Base-by-base conservation (phyloP, 2,888 invertebrate genomes). In the Stenodera caucasica region DNA sequence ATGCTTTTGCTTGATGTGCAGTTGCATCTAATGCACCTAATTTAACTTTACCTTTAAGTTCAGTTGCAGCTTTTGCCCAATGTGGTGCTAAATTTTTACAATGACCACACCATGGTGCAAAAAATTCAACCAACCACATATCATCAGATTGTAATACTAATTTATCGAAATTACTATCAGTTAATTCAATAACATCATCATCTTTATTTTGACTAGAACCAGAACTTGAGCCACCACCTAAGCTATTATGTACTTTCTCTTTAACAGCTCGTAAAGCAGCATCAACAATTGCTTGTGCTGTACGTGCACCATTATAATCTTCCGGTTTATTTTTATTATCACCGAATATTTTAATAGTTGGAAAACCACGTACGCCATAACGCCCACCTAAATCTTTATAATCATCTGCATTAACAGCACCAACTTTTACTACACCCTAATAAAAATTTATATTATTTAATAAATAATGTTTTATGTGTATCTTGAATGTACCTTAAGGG, bases 61-160 rank as follows among this genome's bases (percentile, higher is more conserved):
- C 91, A 53, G 89, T 84, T 15, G 99, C 98, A 1, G 99, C 99
- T 76, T 91, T 88, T 11, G 92, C 92, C 98, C 98, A 99, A 68
- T 97, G 93, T 0, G 98, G 98, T 57, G 92, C 98, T 56, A 99
- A 83, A 78, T 91, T 96, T 83, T 98, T 98, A 82, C 97, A 97
- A 81, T 97, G 96, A 5, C 96, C 96, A 80, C 96, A 97, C 92
- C 96, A 96, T 0, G 94, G 94, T 6, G 98, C 98, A 81, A 89
- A 98, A 85, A 99, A 98, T 81, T 98, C 98, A 1, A 99, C 96
- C 70, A 99, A 82, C 97, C 98, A 98, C 80, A 96, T 86, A 76
- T 98, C 98, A 14, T 98, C 94, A 52, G 96, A 96, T 70, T 94
- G 86, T 70, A 98, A 79, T 14, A 99, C 98, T 57, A 91, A 80